Percentiles rank a stretch among this genome's conserved stretches.
These are phyloP conservation scores for Scolanthus callimorphus DNA, from an alignment of 92 coral and sea anemone genomes.

Conservation along the genomic window DNA sequence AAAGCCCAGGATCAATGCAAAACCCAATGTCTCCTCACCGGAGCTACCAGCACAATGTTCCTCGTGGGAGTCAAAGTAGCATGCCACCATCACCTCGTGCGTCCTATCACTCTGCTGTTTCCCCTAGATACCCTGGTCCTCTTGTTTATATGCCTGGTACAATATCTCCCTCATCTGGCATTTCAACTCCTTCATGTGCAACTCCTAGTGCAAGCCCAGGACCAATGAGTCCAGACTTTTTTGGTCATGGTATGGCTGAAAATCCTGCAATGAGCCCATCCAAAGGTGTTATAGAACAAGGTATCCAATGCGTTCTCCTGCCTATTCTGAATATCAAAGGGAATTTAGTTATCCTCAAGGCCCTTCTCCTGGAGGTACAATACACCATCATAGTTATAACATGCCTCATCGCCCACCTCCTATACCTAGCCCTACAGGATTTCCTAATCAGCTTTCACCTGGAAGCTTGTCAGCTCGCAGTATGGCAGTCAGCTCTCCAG, in stretches of 20 bases:
- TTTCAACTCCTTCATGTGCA: constrained; percentile 92
- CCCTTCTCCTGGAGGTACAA: constrained; percentile 80
- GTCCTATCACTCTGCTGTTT: constrained; percentile 76
- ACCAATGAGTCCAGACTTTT: constrained; percentile 78
- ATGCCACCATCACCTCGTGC: constrained; percentile 80
- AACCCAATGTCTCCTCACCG: constrained; percentile 84
- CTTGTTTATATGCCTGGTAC: constrained; percentile 77
- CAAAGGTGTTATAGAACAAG: constrained; percentile 60
- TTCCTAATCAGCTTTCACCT: constrained; percentile 71
- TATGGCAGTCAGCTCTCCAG: constrained; percentile 50
- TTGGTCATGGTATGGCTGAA: constrained; percentile 72
- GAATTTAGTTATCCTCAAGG: constrained; percentile 69
- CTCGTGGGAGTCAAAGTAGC: constrained; percentile 50
- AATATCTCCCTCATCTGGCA: constrained; percentile 76
- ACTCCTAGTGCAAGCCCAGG: constrained; percentile 75
- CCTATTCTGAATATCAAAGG: constrained; percentile 58
- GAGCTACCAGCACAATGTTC: constrained; percentile 40
- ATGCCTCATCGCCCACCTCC: constrained; percentile 63
- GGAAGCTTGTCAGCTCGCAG: constrained; percentile 50
- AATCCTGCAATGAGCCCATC: constrained; percentile 86
- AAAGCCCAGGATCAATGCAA: constrained; percentile 62
- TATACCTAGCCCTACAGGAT: constrained; percentile 69
- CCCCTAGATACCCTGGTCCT: constrained; percentile 89
- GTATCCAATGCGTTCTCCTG: constrained; percentile 66
- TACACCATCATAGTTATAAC: constrained; percentile 86